These are phyloP conservation scores for Adelosebastes latens DNA, from an alignment of 2,797 vertebrate genomes.

Conservation along the genomic window DNA sequence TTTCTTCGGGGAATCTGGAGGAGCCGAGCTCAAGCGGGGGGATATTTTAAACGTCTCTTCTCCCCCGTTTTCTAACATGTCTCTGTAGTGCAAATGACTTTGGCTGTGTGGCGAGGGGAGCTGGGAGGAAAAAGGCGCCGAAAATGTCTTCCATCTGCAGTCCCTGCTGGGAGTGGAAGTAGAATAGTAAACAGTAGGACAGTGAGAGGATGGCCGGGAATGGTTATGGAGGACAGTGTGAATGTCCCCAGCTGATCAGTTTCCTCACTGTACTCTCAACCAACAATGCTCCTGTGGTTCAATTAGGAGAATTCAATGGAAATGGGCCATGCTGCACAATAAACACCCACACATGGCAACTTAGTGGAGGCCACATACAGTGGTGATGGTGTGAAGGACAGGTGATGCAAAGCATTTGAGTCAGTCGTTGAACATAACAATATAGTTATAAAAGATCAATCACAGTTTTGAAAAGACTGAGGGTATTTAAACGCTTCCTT, in stretches of 20 bases:
- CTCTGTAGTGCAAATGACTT: conserved; percentile 71
- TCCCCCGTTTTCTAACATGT: conserved; percentile 43
- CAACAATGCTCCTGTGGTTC: conserved; percentile 31
- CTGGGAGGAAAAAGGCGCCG: conserved; percentile 27
- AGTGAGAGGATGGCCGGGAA: conserved; percentile 21
- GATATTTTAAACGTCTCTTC: conserved; percentile 60
- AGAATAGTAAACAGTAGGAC: conserved; percentile 55
- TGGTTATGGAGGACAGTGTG: conserved; percentile 39
- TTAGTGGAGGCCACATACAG: background rate
- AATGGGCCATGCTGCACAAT: background rate
- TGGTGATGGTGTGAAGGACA: background rate
- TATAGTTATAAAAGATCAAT: background rate
- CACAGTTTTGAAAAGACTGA: background rate
- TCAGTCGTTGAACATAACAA: background rate
- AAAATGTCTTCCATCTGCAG: conserved; percentile 41
- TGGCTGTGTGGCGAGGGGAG: conserved; percentile 30
- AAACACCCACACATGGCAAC: background rate
- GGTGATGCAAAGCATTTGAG: background rate
- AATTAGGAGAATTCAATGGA: conserved; percentile 35
- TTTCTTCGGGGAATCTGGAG: conserved; percentile 76
- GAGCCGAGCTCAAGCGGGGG: conserved; percentile 40
- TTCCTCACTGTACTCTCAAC: conserved; percentile 24
- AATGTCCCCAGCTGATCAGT: conserved; percentile 32
- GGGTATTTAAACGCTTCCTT: background rate
- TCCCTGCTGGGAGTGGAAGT: conserved; percentile 51